These are phyloP conservation scores for Muscidifurax raptorellus DNA, from an alignment of 1,140 invertebrate genomes.

Conservation along the genomic window DNA sequence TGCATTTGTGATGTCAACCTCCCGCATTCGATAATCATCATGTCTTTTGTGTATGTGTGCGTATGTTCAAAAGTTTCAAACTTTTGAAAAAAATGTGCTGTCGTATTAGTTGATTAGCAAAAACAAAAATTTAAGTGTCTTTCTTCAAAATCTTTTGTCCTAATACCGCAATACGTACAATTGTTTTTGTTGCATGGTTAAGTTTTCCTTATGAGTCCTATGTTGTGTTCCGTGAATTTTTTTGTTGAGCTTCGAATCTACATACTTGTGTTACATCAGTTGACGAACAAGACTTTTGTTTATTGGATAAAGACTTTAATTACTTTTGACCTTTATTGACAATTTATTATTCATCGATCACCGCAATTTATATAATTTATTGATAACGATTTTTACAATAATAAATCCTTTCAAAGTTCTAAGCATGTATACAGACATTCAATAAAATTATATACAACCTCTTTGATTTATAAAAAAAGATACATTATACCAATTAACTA, in stretches of 20 bases:
- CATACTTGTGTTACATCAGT: slow-evolving; percentile 37
- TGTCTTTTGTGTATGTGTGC: slow-evolving; percentile 6
- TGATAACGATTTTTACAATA: slow-evolving; percentile 25
- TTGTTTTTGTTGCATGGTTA: slow-evolving; percentile 77
- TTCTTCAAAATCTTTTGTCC: slow-evolving; percentile 55
- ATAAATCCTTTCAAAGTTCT: slow-evolving; percentile 23
- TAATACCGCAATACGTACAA: slow-evolving; percentile 41
- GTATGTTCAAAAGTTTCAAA: slow-evolving; percentile 5
- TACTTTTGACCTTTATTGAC: slow-evolving; percentile 28
- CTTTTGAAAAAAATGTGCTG: slow-evolving; percentile 42
- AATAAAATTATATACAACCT: slow-evolving; percentile 22
- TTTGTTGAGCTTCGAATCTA: slow-evolving; percentile 65
- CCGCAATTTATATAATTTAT: slow-evolving; percentile 32
- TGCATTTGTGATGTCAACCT: slow-evolving; percentile 54
- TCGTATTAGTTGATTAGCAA: slow-evolving; percentile 44
- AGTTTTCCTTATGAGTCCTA: slow-evolving; percentile 73
- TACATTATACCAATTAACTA: neutral
- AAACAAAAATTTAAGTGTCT: slow-evolving; percentile 43
- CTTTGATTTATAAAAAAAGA: slow-evolving; percentile 29
- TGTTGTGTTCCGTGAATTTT: slow-evolving; percentile 75
- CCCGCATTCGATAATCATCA: slow-evolving; percentile 47
- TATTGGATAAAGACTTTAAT: slow-evolving; percentile 28
- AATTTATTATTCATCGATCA: slow-evolving; percentile 25
- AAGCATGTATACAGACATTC: slow-evolving; percentile 35
- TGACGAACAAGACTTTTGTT: slow-evolving; percentile 48